A percentile compares a stretch with the other conserved stretches of the same genome.
Evolutionary conservation across 2,113 vertebrate genomes (phyloP).

Genomic region (Oreocharis arfaki): DNA sequence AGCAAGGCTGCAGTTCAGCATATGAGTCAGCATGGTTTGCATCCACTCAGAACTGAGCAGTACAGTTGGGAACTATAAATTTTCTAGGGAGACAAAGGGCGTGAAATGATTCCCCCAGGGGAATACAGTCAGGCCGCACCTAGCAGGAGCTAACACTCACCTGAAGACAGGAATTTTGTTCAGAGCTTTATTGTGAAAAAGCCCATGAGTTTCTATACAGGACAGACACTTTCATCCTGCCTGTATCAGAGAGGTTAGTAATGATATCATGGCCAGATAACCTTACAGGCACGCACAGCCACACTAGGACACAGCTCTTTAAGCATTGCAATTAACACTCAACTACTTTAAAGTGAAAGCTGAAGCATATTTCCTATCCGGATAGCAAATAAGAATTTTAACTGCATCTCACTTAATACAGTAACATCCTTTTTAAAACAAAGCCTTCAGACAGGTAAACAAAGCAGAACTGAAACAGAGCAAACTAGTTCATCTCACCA

Average conservation of each 20-base stretch:
- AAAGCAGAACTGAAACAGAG: not conserved
- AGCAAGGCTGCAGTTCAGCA: conserved; percentile 17
- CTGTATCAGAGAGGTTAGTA: not conserved
- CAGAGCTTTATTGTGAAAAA: not conserved
- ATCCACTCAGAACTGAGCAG: not conserved
- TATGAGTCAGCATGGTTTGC: conserved; percentile 47
- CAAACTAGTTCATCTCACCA: not conserved
- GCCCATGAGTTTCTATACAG: not conserved
- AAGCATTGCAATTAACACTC: not conserved
- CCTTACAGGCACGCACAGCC: not conserved
- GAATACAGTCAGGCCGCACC: not conserved
- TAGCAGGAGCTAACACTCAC: not conserved
- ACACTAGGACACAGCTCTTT: not conserved
- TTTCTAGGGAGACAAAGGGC: not conserved
- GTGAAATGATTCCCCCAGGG: not conserved
- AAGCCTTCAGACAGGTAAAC: not conserved
- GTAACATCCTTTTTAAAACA: not conserved
- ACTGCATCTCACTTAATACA: not conserved
- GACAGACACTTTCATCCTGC: not conserved
- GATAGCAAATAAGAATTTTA: not conserved
- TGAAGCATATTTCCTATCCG: not conserved
- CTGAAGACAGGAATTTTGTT: conserved; percentile 30
- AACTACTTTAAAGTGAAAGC: not conserved
- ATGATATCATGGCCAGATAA: not conserved
- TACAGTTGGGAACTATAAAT: not conserved